Evolutionary conservation across 2,797 vertebrate species (phyloP).

Genomic region (Mionectes olivaceus): DNA sequence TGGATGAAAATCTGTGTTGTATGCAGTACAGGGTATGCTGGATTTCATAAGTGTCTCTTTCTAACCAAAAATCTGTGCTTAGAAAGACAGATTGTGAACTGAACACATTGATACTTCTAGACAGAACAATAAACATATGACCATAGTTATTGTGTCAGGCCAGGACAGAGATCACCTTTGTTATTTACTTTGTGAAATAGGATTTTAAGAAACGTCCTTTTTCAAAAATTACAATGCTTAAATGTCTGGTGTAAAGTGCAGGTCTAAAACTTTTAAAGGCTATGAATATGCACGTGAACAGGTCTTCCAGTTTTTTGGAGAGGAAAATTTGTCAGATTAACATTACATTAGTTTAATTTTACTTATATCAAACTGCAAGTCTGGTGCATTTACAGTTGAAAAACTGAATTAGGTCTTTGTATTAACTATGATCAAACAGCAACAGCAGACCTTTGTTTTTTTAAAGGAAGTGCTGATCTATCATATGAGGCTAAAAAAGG

Average conservation of each 20-base stretch:
- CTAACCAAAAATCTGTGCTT: not conserved
- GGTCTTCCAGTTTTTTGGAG: not conserved
- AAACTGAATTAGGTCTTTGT: not conserved
- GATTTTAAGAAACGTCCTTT: not conserved
- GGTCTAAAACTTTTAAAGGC: not conserved
- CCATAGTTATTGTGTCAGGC: not conserved
- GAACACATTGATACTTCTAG: not conserved
- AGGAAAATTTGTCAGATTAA: not conserved
- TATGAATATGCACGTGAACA: not conserved
- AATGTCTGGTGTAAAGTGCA: not conserved
- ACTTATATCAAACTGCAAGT: not conserved
- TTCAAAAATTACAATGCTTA: not conserved
- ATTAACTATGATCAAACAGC: not conserved
- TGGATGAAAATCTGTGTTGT: not conserved
- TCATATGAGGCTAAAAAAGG: not conserved
- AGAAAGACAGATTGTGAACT: not conserved
- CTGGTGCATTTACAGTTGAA: not conserved
- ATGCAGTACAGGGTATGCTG: not conserved
- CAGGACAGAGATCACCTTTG: not conserved
- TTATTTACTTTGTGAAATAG: not conserved
- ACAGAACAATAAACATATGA: not conserved
- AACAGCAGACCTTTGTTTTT: not conserved
- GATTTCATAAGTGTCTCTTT: not conserved
- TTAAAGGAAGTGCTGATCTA: not conserved
- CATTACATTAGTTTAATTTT: not conserved